Evolutionary conservation across 2,888 invertebrate genomes (phyloP).

Genomic region (Drosophila anceps): DNA sequence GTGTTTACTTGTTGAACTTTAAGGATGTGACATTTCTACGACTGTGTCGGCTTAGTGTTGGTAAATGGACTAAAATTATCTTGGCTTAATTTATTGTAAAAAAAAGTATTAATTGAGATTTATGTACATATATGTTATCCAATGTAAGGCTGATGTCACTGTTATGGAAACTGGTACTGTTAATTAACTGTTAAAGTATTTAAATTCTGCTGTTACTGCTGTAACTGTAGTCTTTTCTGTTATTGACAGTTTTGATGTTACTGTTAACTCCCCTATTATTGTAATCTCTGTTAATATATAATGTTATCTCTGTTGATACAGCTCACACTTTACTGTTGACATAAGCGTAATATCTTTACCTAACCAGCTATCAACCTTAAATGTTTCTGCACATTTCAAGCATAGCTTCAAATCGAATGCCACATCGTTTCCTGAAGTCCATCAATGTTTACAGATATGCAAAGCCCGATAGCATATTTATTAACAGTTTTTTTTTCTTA

Average conservation of each 20-base stretch:
- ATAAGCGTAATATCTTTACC: too few relatives aligned
- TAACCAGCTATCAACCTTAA: not conserved
- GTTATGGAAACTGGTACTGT: not conserved
- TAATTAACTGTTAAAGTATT: not conserved
- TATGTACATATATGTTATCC: too few relatives aligned
- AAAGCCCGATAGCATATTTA: slow-evolving; percentile 16
- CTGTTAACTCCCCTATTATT: not conserved
- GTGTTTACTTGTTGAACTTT: not conserved
- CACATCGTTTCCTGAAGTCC: not conserved
- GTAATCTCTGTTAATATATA: not conserved
- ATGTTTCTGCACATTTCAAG: not conserved
- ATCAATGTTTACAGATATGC: not conserved
- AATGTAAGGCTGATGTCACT: not conserved
- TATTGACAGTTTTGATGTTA: not conserved
- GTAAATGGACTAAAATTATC: not conserved
- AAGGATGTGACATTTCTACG: not conserved
- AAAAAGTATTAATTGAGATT: too few relatives aligned
- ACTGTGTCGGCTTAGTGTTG: not conserved
- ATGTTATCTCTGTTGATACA: too few relatives aligned
- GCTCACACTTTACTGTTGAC: not conserved
- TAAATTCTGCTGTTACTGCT: too few relatives aligned
- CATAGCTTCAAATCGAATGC: not conserved
- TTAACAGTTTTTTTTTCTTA: slow-evolving; percentile 1
- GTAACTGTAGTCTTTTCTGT: not conserved
- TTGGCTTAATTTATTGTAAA: too few relatives aligned